A percentile compares a stretch with the other conserved stretches of the same genome.
phyloP scores from a whole-genome alignment of 2,797 vertebrate species.

The Pantherophis alleghaniensis region DNA sequence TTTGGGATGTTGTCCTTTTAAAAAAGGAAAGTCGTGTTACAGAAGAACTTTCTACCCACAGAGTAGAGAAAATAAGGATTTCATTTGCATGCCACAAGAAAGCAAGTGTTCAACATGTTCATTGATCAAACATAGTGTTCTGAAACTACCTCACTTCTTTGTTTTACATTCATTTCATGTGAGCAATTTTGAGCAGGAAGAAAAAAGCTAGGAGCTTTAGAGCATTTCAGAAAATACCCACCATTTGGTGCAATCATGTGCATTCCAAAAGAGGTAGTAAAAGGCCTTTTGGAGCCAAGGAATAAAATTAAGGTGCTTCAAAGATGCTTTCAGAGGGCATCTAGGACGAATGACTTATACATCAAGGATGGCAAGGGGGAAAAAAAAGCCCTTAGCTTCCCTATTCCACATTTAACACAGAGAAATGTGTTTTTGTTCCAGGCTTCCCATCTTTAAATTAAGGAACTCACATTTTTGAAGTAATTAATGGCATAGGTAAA shows the following conservation, averaged over 20 bases:
- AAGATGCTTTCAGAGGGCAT: slow-evolving; percentile 20
- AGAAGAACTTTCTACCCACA: slow-evolving; percentile 13
- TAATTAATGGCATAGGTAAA: neutral
- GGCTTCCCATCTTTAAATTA: neutral
- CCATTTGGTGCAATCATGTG: slow-evolving; percentile 36
- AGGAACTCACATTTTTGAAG: neutral
- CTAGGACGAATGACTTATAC: neutral
- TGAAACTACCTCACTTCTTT: neutral
- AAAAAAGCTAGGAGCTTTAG: slow-evolving; percentile 12
- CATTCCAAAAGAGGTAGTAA: slow-evolving; percentile 29
- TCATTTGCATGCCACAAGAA: neutral
- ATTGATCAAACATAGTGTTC: slow-evolving; percentile 4
- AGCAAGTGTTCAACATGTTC: neutral
- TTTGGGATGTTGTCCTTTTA: slow-evolving; percentile 12
- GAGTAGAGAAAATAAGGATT: neutral
- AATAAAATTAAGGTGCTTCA: slow-evolving; percentile 28
- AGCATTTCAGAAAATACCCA: slow-evolving; percentile 19
- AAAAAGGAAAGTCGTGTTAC: neutral
- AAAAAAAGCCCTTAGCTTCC: neutral
- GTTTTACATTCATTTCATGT: slow-evolving; percentile 29
- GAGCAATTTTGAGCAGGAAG: slow-evolving; percentile 21
- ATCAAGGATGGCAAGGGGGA: neutral
- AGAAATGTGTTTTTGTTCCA: neutral
- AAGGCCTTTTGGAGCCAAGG: slow-evolving; percentile 25
- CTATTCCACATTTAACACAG: neutral